Conservation (phyloP, 1,140 invertebrate genomes). For the Euwallacea similis region DNA sequence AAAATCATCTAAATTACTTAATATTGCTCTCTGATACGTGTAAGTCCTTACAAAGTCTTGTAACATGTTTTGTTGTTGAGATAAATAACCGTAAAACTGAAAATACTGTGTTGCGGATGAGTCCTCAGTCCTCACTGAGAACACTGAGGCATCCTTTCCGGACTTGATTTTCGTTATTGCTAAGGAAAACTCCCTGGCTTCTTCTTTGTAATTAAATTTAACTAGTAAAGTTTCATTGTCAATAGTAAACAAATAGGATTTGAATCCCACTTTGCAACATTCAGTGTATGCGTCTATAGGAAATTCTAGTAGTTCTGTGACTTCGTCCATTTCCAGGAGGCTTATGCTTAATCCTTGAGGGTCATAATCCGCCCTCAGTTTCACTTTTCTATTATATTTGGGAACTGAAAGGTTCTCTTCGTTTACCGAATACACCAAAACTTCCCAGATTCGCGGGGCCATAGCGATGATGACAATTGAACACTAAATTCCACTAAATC, state of each 20-base stretch:
- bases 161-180: constrained; percentile 76
- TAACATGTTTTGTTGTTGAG: constrained; percentile 99
- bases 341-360: constrained; percentile 74
- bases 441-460: constrained; percentile 61
- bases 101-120: constrained; percentile 98
- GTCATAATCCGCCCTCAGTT: constrained; percentile 72
- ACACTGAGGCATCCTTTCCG: constrained; percentile 80
- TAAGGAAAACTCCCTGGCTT: constrained; percentile 77
- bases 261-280: constrained; percentile 66
- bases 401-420: constrained; percentile 63
- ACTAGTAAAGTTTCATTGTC: constrained; percentile 63
- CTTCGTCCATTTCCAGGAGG: constrained; percentile 61
- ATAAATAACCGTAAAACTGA: constrained; percentile 98
- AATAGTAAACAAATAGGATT: constrained; percentile 70
- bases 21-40: constrained; percentile 96
- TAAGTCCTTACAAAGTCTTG: constrained; percentile 98
- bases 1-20: constrained; percentile 93
- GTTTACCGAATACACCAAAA: constrained; percentile 68
- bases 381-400: constrained; percentile 70
- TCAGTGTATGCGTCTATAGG: constrained; percentile 68
- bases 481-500: too few relatives aligned
- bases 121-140: constrained; percentile 95
- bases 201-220: constrained; percentile 58
- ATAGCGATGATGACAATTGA: constrained; percentile 9
- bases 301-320: constrained; percentile 61